Evolutionary conservation across 2,797 vertebrate species (phyloP), one percentile per base, ranked within the genome.

Genomic region (Microctenopoma stevenorrisi): DNA sequence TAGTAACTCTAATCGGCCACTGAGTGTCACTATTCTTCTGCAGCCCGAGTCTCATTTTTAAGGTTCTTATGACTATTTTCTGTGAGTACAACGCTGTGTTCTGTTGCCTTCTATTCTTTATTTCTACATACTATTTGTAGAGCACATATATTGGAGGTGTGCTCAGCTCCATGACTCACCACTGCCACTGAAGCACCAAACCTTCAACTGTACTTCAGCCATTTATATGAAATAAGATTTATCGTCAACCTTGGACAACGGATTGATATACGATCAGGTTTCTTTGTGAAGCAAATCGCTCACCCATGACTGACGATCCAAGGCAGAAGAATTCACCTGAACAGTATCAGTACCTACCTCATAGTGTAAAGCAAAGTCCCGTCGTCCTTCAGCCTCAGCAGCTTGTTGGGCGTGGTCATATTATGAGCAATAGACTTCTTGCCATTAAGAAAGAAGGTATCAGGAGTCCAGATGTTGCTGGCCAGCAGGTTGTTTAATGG

Each of bases 371-470:
- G 92, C 78, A 98, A 74, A 0, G 95, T 97, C 8, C 97, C 97
- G 7, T 98, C 96, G 55, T 98, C 96, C 57, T 95, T 93, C 83
- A 98, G 97, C 68, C 97, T 86, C 79, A 98, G 91, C 37, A 98
- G 93, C 88, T 98, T 98, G 86, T 98, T 98, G 78, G 97, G 97
- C 79, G 97, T 98, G 7, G 97, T 98, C 96, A 98, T 98, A 83
- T 98, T 98, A 65, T 98, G 97, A 28, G 96, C 97, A 53, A 98
- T 97, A 4, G 97, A 98, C 91, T 98, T 98, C 90, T 98, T 98
- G 64, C 97, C 97, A 22, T 98, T 98, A 71, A 98, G 96, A 77
- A 98, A 98, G 90, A 98, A 98, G 16, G 97, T 98, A 44, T 98
- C 97, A 0, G 97, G 97, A 6, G 97, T 98, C 97, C 96, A 98